phyloP scores from a whole-genome alignment of 2,113 vertebrate species.

The Irena cyanogastra region DNA sequence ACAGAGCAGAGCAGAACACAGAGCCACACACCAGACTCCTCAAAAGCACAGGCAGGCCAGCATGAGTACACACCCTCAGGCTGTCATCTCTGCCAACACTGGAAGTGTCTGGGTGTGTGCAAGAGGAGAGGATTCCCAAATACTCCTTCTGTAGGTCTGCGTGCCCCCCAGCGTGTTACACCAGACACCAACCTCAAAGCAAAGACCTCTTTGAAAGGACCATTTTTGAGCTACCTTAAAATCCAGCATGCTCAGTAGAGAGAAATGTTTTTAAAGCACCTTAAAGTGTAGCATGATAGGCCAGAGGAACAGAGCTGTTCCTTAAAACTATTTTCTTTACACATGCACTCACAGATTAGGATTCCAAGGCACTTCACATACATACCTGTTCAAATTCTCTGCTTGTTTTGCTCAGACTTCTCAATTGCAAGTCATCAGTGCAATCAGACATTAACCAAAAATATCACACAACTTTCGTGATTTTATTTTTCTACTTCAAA shows the following conservation, averaged over 20 bases:
- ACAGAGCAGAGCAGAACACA: background rate
- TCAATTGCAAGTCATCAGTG: background rate
- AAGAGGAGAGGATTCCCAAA: background rate
- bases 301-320: background rate
- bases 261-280: background rate
- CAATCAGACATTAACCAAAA: background rate
- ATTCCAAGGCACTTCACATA: background rate
- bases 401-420: background rate
- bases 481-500: background rate
- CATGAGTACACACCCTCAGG: background rate
- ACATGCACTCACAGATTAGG: background rate
- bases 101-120: background rate
- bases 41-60: constrained; percentile 20
- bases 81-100: background rate
- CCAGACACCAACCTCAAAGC: background rate
- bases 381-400: background rate
- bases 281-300: background rate
- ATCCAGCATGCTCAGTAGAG: background rate
- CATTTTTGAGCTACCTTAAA: background rate
- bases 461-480: background rate
- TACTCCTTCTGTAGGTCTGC: fast-evolving
- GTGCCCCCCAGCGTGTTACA: background rate
- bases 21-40: constrained; percentile 9
- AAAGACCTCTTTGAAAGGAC: background rate
- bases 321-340: background rate